phyloP scores from a whole-genome alignment of 1,140 invertebrate genomes.

The Cotesia typhae region DNA sequence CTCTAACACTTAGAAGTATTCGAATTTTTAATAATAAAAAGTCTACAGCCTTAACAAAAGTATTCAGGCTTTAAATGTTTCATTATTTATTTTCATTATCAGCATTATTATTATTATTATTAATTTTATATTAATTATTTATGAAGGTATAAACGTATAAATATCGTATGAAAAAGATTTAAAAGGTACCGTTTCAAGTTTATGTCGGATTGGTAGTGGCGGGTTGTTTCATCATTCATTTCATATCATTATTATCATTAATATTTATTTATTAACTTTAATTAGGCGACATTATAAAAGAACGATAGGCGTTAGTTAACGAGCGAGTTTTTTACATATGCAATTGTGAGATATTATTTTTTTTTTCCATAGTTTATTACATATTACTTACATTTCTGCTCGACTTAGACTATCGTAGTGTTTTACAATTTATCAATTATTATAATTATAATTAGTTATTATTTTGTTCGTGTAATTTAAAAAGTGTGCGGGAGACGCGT shows the following conservation, averaged over 20 bases:
- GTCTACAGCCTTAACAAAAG: too few species aligned
- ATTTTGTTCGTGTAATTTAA: too few species aligned
- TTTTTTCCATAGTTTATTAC: not conserved
- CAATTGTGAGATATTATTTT: not conserved
- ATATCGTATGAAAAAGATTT: slow-evolving; percentile 58
- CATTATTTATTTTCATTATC: not conserved
- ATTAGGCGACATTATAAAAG: slow-evolving; percentile 53
- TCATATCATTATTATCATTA: slow-evolving; percentile 31
- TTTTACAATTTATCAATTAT: too few species aligned
- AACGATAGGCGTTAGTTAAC: slow-evolving; percentile 30
- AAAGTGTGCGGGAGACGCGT: not conserved
- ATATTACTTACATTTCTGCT: too few species aligned
- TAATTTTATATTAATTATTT: slow-evolving; percentile 40
- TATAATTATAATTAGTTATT: too few species aligned
- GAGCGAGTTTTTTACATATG: slow-evolving; percentile 15
- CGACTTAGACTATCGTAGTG: too few species aligned
- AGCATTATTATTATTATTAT: slow-evolving; percentile 28
- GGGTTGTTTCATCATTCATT: slow-evolving; percentile 24
- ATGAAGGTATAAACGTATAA: slow-evolving; percentile 64
- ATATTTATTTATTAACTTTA: slow-evolving; percentile 44
- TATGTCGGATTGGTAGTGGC: too few species aligned
- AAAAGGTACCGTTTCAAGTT: slow-evolving; percentile 51
- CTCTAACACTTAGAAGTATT: slow-evolving; percentile 56
- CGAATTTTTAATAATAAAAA: slow-evolving; percentile 40
- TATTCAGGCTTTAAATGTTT: too few species aligned